Evolutionary conservation across 2,113 vertebrate genomes (phyloP), one percentile per base, ranked within the genome.

Genomic region (Bubalus kerabau): DNA sequence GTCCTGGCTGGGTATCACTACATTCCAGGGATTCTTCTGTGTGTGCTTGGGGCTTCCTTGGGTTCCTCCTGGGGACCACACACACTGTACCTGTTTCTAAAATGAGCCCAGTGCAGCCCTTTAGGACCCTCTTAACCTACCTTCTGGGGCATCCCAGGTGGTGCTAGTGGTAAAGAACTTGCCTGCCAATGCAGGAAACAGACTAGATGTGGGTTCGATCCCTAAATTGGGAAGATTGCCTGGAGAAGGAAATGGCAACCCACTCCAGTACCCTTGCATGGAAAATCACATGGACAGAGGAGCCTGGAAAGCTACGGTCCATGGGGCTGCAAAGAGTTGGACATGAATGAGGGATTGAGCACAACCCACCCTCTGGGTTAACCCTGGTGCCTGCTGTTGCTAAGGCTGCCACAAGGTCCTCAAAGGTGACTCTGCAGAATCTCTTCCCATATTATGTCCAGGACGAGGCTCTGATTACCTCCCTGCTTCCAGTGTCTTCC

Each of bases 391-490:
- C 1, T 32, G 40, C 60, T 56, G 24, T 84, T 48, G 64, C 78
- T 74, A 56, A 85, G 56, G 32, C 52, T 94, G 67, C 59, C 90
- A 74, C 85, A 43, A 96, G 74, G 90, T 71, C 76, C 43, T 88
- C 82, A n/a, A 86, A 91, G 60, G 89, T 89, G 78, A 94, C 91
- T 74, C 95, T 89, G 76, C 13, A 62, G n/a, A 48, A 16, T 85
- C 59, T 92, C 60, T 94, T 90, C 76, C 32, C 15, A 2, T 40
- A 50, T 80, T 54, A n/a, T 1, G 62, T 57, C 57, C 88, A 87
- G 86, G 60, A 85, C 26, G 32, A 84, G 82, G 94, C 76, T 93
- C 84, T n/a, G 50, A 97, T 95, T 94, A 36, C 19, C 24, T 89
- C 71, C 74, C 89, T 64, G 36, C 67, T 96, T 87, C 91, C 21